These are phyloP conservation scores for Hydropsyche betteni DNA, from an alignment of 2,888 invertebrate species.

Conservation along the genomic window DNA sequence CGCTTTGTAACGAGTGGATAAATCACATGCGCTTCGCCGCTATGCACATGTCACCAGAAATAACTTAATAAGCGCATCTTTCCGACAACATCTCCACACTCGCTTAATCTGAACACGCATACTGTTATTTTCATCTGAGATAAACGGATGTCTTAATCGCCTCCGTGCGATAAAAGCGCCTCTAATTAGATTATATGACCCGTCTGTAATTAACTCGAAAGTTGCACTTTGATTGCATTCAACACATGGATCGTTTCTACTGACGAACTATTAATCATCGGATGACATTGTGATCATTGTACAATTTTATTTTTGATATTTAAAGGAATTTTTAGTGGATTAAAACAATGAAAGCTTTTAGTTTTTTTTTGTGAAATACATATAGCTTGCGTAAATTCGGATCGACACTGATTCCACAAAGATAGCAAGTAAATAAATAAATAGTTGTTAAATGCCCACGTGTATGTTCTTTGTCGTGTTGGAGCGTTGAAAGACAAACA, in stretches of 20 bases:
- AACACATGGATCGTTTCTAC: too few species aligned
- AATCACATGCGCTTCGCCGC: too few species aligned
- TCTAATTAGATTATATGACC: conserved; percentile 9
- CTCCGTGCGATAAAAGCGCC: not conserved
- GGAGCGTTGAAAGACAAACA: conserved; percentile 41
- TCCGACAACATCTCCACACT: too few species aligned
- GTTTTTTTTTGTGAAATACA: too few species aligned
- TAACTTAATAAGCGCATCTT: too few species aligned
- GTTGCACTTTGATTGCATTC: too few species aligned
- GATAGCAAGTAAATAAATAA: conserved; percentile 4
- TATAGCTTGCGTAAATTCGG: not conserved
- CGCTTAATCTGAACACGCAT: not conserved
- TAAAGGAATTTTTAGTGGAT: too few species aligned
- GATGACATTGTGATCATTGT: too few species aligned
- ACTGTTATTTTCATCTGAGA: conserved; percentile 18
- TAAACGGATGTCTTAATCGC: conserved; percentile 11
- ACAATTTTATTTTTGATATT: too few species aligned
- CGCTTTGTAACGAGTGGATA: too few species aligned
- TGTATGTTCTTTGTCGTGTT: conserved; percentile 37
- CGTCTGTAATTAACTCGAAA: not conserved
- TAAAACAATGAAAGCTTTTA: too few species aligned
- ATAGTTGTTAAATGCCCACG: conserved; percentile 10
- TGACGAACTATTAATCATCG: not conserved
- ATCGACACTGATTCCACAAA: not conserved
- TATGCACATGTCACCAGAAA: too few species aligned